Percentiles rank a stretch among this genome's conserved stretches.
phyloP scores from a whole-genome alignment of 30 jellyfish, hydroid and myxozoan species.

The Aurelia aurita region DNA sequence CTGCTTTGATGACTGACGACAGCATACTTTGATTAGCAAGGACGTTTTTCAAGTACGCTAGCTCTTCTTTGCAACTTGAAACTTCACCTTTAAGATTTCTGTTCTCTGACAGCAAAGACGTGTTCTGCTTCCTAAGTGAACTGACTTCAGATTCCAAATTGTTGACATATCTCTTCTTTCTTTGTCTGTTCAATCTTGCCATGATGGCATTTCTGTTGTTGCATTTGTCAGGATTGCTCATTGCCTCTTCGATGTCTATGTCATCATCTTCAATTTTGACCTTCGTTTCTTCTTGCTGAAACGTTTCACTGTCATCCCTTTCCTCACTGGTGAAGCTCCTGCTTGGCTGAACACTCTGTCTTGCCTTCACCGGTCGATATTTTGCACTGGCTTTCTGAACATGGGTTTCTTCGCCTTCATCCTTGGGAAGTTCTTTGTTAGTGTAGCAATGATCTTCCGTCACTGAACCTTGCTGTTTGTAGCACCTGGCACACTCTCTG shows the following conservation, averaged over 20 bases:
- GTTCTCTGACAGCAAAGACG: conserved; percentile 51
- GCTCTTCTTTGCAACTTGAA: conserved; percentile 51
- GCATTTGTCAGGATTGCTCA: conserved; percentile 18
- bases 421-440: neutral
- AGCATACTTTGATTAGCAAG: conserved; percentile 76
- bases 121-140: conserved; percentile 60
- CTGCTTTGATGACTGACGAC: conserved; percentile 75
- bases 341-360: neutral
- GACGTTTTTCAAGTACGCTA: conserved; percentile 61
- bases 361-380: no score
- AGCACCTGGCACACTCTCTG: no score
- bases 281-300: neutral
- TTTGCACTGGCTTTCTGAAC: no score
- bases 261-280: neutral
- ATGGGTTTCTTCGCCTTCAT: no score
- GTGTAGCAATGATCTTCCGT: conserved; percentile 67
- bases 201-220: conserved; percentile 75
- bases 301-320: neutral
- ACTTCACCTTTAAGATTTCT: conserved; percentile 27
- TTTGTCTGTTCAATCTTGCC: conserved; percentile 84
- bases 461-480: conserved; percentile 15
- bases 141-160: conserved; percentile 84
- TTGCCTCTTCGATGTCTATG: neutral
- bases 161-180: conserved; percentile 79
- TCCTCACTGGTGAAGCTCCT: neutral